phyloP scores from a whole-genome alignment of 2,113 vertebrate species.

The Ctenodactylus gundi region DNA sequence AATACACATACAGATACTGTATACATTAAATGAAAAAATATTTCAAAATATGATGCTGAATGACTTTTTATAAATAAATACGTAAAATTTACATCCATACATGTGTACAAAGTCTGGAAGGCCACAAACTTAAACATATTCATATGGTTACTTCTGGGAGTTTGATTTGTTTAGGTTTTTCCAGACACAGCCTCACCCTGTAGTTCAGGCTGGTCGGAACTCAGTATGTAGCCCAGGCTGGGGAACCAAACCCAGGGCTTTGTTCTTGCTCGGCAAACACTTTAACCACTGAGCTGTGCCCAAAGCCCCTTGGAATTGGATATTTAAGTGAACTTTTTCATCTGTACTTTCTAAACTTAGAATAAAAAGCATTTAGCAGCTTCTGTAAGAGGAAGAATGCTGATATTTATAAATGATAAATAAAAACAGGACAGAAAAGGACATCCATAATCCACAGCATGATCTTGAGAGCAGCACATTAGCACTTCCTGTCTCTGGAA shows the following conservation, averaged over 20 bases:
- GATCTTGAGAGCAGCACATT: background rate
- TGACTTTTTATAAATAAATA: background rate
- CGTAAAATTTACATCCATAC: background rate
- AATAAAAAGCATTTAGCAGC: background rate
- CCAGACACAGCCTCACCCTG: too few species aligned
- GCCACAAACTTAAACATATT: background rate
- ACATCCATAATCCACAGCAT: background rate
- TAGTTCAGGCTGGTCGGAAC: too few species aligned
- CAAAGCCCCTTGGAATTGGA: background rate
- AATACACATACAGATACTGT: background rate
- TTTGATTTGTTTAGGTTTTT: too few species aligned
- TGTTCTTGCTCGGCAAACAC: too few species aligned
- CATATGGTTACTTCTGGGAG: background rate
- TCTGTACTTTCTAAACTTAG: constrained; percentile 6
- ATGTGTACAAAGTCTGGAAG: background rate
- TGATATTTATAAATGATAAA: background rate
- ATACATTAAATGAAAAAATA: background rate
- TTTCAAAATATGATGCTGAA: background rate
- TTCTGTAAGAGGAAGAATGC: background rate
- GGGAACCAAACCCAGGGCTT: too few species aligned
- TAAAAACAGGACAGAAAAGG: background rate
- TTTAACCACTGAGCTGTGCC: too few species aligned
- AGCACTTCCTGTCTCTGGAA: background rate
- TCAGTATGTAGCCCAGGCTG: too few species aligned
- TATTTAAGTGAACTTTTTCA: background rate